phyloP scores from a whole-genome alignment of 2,888 invertebrate genomes.

The Lumbricus terrestris region DNA sequence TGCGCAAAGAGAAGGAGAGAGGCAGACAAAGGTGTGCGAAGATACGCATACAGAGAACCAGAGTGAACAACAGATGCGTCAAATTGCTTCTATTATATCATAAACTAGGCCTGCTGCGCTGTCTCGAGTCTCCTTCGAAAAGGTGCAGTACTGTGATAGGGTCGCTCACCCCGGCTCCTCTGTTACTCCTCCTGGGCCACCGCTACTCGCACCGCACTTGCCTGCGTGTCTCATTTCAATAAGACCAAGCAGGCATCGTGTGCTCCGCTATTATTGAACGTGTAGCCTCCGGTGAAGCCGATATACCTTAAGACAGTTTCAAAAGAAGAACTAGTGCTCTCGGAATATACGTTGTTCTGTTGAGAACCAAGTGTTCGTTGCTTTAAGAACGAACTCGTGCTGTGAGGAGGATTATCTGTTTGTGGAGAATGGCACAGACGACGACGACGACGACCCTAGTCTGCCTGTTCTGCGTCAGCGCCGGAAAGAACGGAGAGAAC shows the following conservation, averaged over 20 bases:
- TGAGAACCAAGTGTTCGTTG: not conserved
- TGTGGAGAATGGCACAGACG: slow-evolving; percentile 54
- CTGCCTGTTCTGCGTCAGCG: slow-evolving; percentile 87
- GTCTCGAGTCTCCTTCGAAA: too few relatives aligned
- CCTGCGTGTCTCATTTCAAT: not conserved
- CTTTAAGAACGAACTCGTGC: not conserved
- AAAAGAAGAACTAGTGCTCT: not conserved
- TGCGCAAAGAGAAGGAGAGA: not conserved
- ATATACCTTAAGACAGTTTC: not conserved
- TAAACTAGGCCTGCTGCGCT: too few relatives aligned
- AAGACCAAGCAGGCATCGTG: not conserved
- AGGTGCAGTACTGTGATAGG: too few relatives aligned
- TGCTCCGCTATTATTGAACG: not conserved
- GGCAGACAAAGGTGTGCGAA: not conserved
- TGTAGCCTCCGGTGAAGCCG: not conserved
- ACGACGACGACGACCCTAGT: slow-evolving; percentile 67
- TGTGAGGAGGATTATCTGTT: not conserved
- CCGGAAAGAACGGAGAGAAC: slow-evolving; percentile 82
- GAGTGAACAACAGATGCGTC: not conserved
- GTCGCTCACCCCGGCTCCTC: not conserved
- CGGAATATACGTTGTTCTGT: not conserved
- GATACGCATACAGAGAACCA: too few relatives aligned
- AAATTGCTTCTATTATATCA: not conserved
- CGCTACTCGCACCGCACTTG: not conserved
- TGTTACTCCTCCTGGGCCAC: not conserved